Base-by-base conservation (phyloP, 2,797 vertebrate genomes). In the Ctenosaura bakeri region DNA sequence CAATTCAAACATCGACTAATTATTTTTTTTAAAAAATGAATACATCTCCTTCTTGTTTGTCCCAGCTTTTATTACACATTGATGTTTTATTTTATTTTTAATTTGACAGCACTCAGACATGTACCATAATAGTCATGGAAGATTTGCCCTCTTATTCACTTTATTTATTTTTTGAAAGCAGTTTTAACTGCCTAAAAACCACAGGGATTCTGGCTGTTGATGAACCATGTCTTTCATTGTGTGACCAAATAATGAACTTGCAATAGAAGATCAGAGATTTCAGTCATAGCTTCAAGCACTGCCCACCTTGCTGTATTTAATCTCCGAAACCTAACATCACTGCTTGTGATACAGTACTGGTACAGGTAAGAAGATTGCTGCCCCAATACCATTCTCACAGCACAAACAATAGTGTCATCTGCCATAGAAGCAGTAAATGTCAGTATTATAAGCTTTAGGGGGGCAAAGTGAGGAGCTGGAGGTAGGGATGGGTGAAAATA, bases 1-100 rank as follows among this genome's bases (percentile, higher is more conserved):
- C 78, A 74, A 92, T 93, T 89, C 90, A 94, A 91, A 86, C 88
- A 38, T 88, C 1, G 0, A 78, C 83, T 96, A 96, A 96, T 59
- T n/a, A n/a, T n/a, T n/a, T n/a, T n/a, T n/a, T 93, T 59, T 94
- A 94, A 96, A 29, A 32, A 94, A 96, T 20, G 32, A 56, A 29
- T 6, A 1, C 20, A 18, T 38, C 8, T 1, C 2, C 7, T 22
- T 46, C 32, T 78, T 3, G 38, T 32, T n/a, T 3, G 32, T 50
- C 42, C 46, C 38, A 64, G 73, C 16, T 18, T 78, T 78, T 64
- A 64, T 64, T 24, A 78, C 16, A n/a, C 50, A 54, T 64, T 42
- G 38, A 64, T 42, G 26, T 76, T 62, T n/a, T 26, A n/a, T 42
- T 77, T 86, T 54, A n/a, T 76, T 74, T 77, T 59, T 6, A 76